Conservation (phyloP, 2,113 vertebrate species). For the Xiphophorus hellerii region DNA sequence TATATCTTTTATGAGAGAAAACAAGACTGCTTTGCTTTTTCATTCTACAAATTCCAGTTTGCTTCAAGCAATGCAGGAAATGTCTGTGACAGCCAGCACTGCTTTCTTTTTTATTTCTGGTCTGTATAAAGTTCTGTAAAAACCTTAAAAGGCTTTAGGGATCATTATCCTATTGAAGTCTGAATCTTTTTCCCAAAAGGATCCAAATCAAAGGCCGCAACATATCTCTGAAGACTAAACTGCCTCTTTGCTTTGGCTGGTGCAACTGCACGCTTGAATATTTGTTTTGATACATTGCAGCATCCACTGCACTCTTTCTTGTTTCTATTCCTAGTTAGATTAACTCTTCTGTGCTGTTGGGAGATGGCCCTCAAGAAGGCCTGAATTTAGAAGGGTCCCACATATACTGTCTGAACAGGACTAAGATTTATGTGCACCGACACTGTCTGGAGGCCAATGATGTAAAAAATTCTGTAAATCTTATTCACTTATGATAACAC, state of each 20-base stretch:
- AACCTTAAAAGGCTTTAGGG: background rate
- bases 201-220: background rate
- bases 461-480: constrained; percentile 1
- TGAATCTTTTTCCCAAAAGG: background rate
- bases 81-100: too few species aligned
- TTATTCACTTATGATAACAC: background rate
- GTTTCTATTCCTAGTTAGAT: background rate
- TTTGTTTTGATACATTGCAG: background rate
- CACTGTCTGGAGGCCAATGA: background rate
- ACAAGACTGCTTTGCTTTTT: background rate
- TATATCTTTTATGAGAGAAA: background rate
- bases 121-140: background rate
- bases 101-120: background rate
- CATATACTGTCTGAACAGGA: background rate
- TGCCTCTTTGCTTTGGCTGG: background rate
- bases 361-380: background rate
- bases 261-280: background rate
- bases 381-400: background rate
- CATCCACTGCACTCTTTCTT: background rate
- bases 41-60: constrained; percentile 4
- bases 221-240: background rate
- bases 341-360: background rate
- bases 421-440: background rate
- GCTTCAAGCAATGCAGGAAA: background rate
- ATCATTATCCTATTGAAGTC: background rate